Evolutionary conservation across 2,888 invertebrate species (phyloP).

Genomic region (Chironomus riparius): DNA sequence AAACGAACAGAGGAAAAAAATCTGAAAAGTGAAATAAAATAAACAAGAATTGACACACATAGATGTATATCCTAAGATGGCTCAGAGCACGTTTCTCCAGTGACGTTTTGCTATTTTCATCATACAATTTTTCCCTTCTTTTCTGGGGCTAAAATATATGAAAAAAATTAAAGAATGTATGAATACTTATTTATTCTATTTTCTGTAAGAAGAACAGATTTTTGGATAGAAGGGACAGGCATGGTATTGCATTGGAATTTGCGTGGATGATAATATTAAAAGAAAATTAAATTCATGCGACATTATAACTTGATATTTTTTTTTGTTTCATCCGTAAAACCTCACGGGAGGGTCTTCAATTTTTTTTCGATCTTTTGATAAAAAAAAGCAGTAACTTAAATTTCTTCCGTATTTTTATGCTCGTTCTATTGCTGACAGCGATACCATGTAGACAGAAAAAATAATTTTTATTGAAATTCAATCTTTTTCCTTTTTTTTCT

Average conservation of each 20-base stretch:
- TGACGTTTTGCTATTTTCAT: too few species aligned
- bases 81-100: not conserved
- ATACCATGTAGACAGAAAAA: not conserved
- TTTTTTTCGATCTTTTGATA: not conserved
- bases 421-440: not conserved
- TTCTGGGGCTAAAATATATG: not conserved
- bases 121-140: not conserved
- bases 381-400: not conserved
- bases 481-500: not conserved
- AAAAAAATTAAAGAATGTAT: not conserved
- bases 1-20: not conserved
- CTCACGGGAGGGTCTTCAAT: not conserved
- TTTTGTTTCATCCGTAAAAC: not conserved
- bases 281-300: not conserved
- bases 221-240: not conserved
- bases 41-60: conserved; percentile 12
- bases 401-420: not conserved
- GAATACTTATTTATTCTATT: not conserved
- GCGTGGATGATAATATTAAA: not conserved
- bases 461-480: not conserved
- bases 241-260: not conserved
- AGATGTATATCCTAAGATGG: not conserved
- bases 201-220: not conserved
- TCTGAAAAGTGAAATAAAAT: not conserved
- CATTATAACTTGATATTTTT: not conserved